Base-by-base conservation (phyloP, 2,888 invertebrate genomes). In the Zaprionus bogoriensis region DNA sequence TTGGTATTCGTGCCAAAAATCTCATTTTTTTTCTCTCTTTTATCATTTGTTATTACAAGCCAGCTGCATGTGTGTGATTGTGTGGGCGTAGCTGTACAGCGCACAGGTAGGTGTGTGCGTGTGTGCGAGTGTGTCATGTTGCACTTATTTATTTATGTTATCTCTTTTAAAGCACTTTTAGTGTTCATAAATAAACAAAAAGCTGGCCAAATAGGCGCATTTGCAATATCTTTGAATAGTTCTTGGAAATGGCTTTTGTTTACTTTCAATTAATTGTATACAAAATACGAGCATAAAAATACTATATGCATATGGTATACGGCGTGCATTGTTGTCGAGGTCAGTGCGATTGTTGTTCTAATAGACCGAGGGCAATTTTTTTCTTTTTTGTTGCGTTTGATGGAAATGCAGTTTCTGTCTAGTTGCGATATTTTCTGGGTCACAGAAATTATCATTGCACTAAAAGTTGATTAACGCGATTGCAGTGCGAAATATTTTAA, bases 251-350 rank as follows among this genome's bases (percentile, higher is more conserved):
- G 7, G 10, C 10, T 20, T 55, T 47, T 70, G 67, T 68, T 78
- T 65, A 54, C 58, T 27, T 63, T 50, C 44, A 46, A 76, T 69
- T 62, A 60, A 76, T 67, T 53, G 54, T 55, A 61, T 55, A 53
- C 67, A 67, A 77, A 64, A n/a, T n/a, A n/a, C n/a, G 44, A 50
- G 23, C 22, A 46, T 32, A 9, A 27, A 32, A 25, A 27, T 19
- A 30, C n/a, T 20, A 19, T 20, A 25, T 52, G 52, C 17, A 54
- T 52, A 47, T 2, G 45, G n/a, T n/a, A n/a, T n/a, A n/a, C n/a
- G n/a, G n/a, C n/a, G 25, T 10, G 19, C 44, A 25, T 51, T 58
- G 14, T 74, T 63, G 62, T 2, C 52, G 30, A 32, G 74, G 72
- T 72, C 64, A 74, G 74, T 68, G 38, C 14, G 28, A 36, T 10